Conservation (phyloP, 2,888 invertebrate genomes). For the Diaphora mendica region DNA sequence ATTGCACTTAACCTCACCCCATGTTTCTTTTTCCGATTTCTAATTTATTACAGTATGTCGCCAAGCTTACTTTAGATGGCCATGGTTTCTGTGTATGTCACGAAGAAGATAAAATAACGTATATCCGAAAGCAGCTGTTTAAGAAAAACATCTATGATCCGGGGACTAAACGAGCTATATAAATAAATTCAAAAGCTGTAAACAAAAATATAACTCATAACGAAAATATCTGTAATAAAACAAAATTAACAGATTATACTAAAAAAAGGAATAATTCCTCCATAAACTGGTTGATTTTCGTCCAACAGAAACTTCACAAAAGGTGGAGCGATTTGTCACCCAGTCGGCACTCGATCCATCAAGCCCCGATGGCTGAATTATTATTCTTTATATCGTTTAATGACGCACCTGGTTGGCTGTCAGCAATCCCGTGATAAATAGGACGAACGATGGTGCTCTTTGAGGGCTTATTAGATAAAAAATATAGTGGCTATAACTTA, state of each 20-base stretch:
- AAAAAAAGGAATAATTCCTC: not conserved
- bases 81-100: too few relatives aligned
- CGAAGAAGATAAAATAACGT: too few relatives aligned
- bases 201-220: too few relatives aligned
- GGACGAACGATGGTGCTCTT: slow-evolving; percentile 2
- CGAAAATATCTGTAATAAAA: not conserved
- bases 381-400: slow-evolving; percentile 45
- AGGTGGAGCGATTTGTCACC: slow-evolving; percentile 48
- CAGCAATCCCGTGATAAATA: slow-evolving; percentile 23
- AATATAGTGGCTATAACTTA: not conserved
- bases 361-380: slow-evolving; percentile 39
- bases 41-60: too few relatives aligned
- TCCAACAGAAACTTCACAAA: slow-evolving; percentile 26
- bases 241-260: not conserved
- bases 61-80: too few relatives aligned
- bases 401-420: slow-evolving; percentile 26
- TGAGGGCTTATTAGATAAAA: not conserved
- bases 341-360: slow-evolving; percentile 41
- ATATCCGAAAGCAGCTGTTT: too few relatives aligned
- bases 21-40: too few relatives aligned
- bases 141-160: too few relatives aligned
- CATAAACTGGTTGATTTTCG: slow-evolving; percentile 13
- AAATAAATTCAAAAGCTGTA: too few relatives aligned
- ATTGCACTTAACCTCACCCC: too few relatives aligned
- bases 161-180: too few relatives aligned